Evolutionary conservation across 2,888 invertebrate species (phyloP), one percentile per base, ranked within the genome.

Genomic region (Hemistola chrysoprasaria): DNA sequence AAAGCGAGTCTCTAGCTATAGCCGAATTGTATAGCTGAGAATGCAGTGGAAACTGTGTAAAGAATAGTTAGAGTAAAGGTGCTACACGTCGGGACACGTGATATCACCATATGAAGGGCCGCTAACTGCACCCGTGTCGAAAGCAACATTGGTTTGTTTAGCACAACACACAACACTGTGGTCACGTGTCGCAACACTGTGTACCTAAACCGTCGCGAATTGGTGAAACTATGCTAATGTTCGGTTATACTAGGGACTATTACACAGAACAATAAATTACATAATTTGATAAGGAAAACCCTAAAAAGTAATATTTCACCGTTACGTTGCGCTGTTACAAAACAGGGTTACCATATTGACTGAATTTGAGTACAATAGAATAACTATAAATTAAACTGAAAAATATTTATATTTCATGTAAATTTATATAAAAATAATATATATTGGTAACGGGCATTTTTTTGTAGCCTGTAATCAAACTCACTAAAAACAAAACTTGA

Each of bases 81-180:
- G 26, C 48, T 47, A 43, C 42, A 49, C 33, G 25, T 35, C 44
- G 49, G 32, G 53, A 50, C 59, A 55, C 55, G 57, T 60, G 63
- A 65, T 67, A 75, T 75, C 67, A 72, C 62, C 68, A 70, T 66
- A 69, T 66, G 72, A 77, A 83, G 81, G 81, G 80, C 72, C 70
- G 61, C 73, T 78, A 73, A 78, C 65, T 72, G 69, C 74, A 69
- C 69, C 71, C 70, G 72, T 79, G 74, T 73, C 75, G 76, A 76
- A 82, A 78, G 69, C 61, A 57, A 65, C 65, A 59, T 60, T 65
- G 68, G 70, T 72, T 71, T 77, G 73, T 80, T 84, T 83, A 83
- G 76, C 82, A 75, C 73, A 71, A 65, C 67, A 71, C 79, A 76
- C 75, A 78, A 72, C 66, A 62, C n/a, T n/a, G 2, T 4, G 16